Conservation (phyloP, 2,888 invertebrate genomes). For the Lasiommata megera region DNA sequence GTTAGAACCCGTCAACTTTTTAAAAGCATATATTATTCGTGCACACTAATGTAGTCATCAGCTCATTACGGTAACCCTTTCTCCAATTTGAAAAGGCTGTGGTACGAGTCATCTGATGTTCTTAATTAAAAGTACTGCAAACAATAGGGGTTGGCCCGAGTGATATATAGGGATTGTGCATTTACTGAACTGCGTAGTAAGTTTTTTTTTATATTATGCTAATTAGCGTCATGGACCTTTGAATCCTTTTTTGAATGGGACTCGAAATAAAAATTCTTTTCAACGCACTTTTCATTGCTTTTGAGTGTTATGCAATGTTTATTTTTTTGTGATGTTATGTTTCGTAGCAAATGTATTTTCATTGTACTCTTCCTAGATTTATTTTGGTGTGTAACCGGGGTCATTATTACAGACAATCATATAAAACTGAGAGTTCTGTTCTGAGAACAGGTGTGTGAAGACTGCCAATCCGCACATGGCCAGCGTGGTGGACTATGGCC, state of each 20-base stretch:
- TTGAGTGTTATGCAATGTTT: neutral
- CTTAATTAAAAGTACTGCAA: conserved; percentile 29
- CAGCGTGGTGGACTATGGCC: too few species aligned
- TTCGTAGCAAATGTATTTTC: neutral
- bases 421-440: too few species aligned
- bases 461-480: too few species aligned
- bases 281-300: neutral
- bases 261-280: conserved; percentile 8
- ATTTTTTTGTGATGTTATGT: too few species aligned
- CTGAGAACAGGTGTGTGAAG: too few species aligned
- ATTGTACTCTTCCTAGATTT: neutral
- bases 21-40: neutral
- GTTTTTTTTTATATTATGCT: conserved; percentile 9
- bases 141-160: conserved; percentile 20
- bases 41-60: neutral
- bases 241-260: conserved; percentile 21
- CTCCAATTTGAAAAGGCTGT: conserved; percentile 19
- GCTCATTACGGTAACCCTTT: neutral
- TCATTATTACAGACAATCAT: too few species aligned
- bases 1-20: too few species aligned
- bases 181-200: conserved; percentile 9
- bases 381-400: too few species aligned
- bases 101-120: conserved; percentile 23
- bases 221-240: conserved; percentile 20
- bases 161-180: conserved; percentile 24